Conservation (phyloP, 2,113 vertebrate species). For the Ailuropoda melanoleuca region DNA sequence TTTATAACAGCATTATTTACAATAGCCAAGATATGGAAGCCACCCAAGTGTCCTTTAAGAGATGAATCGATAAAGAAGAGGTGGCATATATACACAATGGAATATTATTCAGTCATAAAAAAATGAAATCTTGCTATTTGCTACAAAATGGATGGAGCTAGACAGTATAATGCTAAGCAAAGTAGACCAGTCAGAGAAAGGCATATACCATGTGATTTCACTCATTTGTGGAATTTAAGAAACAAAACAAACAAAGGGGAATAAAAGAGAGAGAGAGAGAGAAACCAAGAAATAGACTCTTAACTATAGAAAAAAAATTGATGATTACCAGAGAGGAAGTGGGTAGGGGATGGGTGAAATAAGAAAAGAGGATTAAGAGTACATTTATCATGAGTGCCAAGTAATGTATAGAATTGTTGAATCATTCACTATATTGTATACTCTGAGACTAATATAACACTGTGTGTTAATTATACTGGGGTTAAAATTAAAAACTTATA, state of each 20-base stretch:
- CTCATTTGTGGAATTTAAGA: not conserved
- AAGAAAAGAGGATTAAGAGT: not conserved
- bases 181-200: not conserved
- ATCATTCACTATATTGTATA: not conserved
- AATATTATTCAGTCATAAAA: not conserved
- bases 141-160: not conserved
- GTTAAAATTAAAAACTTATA: not conserved
- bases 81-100: not conserved
- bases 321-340: not conserved
- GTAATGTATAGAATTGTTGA: not conserved
- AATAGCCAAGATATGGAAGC: not conserved
- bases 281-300: not conserved
- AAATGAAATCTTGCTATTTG: not conserved
- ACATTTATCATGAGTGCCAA: not conserved
- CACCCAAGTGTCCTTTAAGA: not conserved
- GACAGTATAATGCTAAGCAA: not conserved
- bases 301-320: not conserved
- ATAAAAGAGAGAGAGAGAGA: not conserved
- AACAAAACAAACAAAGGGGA: not conserved
- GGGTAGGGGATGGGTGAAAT: not conserved
- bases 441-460: not conserved
- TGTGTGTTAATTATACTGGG: not conserved
- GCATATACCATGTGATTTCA: not conserved
- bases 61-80: not conserved
- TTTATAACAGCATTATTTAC: not conserved